Evolutionary conservation across 2,888 invertebrate species (phyloP), one percentile per base, ranked within the genome.

Genomic region (Papilio protenor): DNA sequence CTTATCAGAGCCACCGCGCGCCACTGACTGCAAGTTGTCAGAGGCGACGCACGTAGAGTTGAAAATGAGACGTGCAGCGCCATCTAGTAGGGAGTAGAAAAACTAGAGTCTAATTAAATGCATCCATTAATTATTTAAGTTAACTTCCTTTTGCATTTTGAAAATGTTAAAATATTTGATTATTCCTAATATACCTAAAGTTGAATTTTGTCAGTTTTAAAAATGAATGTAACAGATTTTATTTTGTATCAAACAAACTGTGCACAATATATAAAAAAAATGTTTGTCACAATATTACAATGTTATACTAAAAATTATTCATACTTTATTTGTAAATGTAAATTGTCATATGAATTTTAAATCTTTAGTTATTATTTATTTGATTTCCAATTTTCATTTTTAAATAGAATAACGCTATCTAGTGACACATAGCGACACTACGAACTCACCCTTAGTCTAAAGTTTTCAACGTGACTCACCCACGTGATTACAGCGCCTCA

Each of bases 1-100:
- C 1, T 59, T 59, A 16, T 55, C 6, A n/a, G 16, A 47, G 21
- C 52, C 18, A 27, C 16, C 27, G 40, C 40, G 40, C 40, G 40
- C 52, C 18, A 27, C 52, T n/a, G 23, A 71, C 33, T 21, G 6
- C 33, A n/a, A 72, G 6, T 27, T 52, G 18, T 10, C 27, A 0
- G 18, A 27, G 27, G 23, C 40, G 40, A 23, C 11, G 10, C 33
- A 5, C 16, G n/a, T 33, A 57, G 18, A 18, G 6, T 72, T 14
- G 47, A 55, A 45, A 47, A 59, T 70, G 27, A 11, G n/a, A 75
- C 87, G 23, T 3, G 81, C 84, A 84, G 80, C 89, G 91, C 87
- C 91, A 91, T 89, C 92, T 92, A 61, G 84, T 85, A 80, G 79
- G 85, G 90, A 84, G 88, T 92, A 89, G 90, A 78, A 4, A 82